Conservation (phyloP, 2,113 vertebrate species). For the Cochlearius cochlearius region DNA sequence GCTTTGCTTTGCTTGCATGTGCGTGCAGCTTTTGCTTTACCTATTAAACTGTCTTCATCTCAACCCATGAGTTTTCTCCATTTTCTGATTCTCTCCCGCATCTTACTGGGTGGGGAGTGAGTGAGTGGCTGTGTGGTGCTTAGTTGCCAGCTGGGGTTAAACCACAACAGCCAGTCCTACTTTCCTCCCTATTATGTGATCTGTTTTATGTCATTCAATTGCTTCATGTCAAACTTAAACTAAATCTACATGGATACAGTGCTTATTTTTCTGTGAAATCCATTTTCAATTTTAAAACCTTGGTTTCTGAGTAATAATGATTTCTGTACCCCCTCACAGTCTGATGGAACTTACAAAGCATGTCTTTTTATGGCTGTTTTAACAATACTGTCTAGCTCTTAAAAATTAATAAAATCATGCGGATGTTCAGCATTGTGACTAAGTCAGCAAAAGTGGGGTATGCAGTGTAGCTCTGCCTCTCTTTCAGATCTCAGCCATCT, state of each 20-base stretch:
- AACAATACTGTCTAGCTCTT: background rate
- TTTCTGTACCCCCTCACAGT: background rate
- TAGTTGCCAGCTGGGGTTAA: no score
- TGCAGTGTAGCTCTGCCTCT: background rate
- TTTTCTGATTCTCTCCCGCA: no score
- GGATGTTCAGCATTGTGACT: background rate
- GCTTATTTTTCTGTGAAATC: background rate
- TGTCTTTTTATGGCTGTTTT: background rate
- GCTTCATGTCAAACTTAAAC: background rate
- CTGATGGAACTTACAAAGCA: background rate
- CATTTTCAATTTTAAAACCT: background rate
- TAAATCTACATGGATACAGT: background rate
- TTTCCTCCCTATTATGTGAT: background rate
- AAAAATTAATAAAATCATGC: background rate
- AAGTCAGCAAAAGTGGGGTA: slow-evolving; percentile 24
- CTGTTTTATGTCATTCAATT: background rate
- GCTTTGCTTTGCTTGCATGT: no score
- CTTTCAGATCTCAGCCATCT: slow-evolving; percentile 5
- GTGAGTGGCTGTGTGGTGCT: no score
- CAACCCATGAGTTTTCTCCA: no score
- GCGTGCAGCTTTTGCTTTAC: no score
- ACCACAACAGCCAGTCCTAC: background rate
- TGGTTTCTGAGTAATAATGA: background rate
- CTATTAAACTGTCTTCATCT: no score
- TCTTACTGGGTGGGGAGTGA: no score